A percentile compares a stretch with the other conserved stretches of the same genome.
These are phyloP conservation scores for Lucilia sericata DNA, from an alignment of 1,140 invertebrate genomes.

Conservation along the genomic window DNA sequence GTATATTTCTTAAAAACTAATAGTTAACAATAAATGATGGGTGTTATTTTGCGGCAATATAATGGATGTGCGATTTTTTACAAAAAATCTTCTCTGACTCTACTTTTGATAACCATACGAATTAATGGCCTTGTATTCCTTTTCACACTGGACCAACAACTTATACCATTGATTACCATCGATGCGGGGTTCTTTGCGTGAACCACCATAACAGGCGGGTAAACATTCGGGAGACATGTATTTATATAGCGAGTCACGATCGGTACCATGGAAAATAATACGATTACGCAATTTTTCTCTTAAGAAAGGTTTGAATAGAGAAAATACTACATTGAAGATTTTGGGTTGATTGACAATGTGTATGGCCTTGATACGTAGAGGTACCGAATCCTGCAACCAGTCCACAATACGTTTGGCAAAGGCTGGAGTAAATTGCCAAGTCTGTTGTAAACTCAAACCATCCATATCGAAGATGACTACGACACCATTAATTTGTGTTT, in stretches of 20 bases:
- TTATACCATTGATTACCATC: conserved; percentile 80
- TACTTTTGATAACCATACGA: conserved; percentile 80
- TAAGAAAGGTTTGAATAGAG: conserved; percentile 88
- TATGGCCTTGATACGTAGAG: conserved; percentile 84
- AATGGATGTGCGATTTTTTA: background rate
- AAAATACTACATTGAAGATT: conserved; percentile 89
- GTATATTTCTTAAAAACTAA: background rate
- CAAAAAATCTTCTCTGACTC: background rate
- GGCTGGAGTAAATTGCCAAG: conserved; percentile 84
- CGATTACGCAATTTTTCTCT: conserved; percentile 79
- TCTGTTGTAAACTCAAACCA: conserved; percentile 81
- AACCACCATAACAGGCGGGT: conserved; percentile 83
- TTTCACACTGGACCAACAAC: conserved; percentile 76
- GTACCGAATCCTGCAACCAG: conserved; percentile 83
- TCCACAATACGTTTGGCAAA: conserved; percentile 86
- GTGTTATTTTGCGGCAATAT: background rate
- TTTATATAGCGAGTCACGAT: conserved; percentile 83
- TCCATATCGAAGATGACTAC: conserved; percentile 88
- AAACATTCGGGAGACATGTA: conserved; percentile 83
- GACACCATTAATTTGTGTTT: conserved; percentile 81
- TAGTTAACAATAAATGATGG: conserved; percentile 22
- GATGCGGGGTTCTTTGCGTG: conserved; percentile 74
- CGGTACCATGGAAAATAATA: conserved; percentile 86
- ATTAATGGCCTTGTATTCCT: conserved; percentile 82
- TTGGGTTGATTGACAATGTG: conserved; percentile 91